phyloP scores from a whole-genome alignment of 1,140 invertebrate genomes.

The Hyles vespertilio region DNA sequence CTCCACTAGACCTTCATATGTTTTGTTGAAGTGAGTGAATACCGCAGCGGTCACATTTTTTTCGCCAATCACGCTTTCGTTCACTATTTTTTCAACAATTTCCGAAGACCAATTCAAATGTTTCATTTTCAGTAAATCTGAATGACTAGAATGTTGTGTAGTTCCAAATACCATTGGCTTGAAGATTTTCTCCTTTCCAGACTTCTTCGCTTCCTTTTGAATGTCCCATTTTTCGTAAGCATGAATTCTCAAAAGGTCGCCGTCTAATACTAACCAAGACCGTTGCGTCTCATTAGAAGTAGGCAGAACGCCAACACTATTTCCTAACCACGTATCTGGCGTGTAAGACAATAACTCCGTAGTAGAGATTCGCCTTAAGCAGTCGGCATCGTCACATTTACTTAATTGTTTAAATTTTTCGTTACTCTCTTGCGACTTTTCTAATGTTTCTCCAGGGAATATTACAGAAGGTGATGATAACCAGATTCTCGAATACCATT shows the following conservation, averaged over 20 bases:
- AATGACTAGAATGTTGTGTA: constrained; percentile 82
- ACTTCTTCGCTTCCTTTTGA: constrained; percentile 60
- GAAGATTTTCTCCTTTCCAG: constrained; percentile 55
- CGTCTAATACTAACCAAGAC: constrained; percentile 86
- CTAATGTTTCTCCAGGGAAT: constrained; percentile 79
- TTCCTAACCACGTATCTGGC: constrained; percentile 80
- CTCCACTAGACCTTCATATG: constrained; percentile 79
- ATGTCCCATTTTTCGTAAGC: constrained; percentile 78
- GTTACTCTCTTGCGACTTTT: constrained; percentile 78
- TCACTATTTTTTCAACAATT: constrained; percentile 78
- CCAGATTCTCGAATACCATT: constrained; percentile 83
- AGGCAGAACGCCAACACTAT: constrained; percentile 77
- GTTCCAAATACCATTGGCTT: constrained; percentile 82
- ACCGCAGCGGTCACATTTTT: constrained; percentile 78
- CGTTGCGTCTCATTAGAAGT: constrained; percentile 77
- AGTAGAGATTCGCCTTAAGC: constrained; percentile 78
- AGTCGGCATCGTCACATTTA: constrained; percentile 75
- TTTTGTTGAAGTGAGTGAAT: constrained; percentile 80
- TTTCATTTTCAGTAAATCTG: constrained; percentile 75
- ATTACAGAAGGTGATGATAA: constrained; percentile 83
- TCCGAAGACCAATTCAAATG: constrained; percentile 79
- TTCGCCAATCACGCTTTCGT: constrained; percentile 79
- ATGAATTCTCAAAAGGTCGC: constrained; percentile 79
- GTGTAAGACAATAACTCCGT: constrained; percentile 81
- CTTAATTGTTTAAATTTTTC: constrained; percentile 77